Percentiles rank a stretch among this genome's conserved stretches.
Evolutionary conservation across 1,140 invertebrate species (phyloP).

Genomic region (Leptonema lineaticorne): DNA sequence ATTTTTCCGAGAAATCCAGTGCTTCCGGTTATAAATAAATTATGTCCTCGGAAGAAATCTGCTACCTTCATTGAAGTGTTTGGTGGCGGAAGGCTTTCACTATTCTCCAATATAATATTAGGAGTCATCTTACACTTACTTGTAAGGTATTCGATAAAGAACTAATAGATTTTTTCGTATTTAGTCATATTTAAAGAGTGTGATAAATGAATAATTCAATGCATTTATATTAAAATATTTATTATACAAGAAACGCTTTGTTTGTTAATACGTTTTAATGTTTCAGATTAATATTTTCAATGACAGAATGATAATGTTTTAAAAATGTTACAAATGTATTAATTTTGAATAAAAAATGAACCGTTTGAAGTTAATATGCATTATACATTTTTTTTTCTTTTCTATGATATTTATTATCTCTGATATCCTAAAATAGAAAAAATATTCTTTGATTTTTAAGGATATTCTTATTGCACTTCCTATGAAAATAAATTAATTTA

Average conservation of each 20-base stretch:
- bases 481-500: too few relatives aligned
- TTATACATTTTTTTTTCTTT: too few relatives aligned
- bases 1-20: slow-evolving; percentile 85
- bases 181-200: not conserved
- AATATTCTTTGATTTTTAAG: too few relatives aligned
- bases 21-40: slow-evolving; percentile 76
- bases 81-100: not conserved
- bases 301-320: too few relatives aligned
- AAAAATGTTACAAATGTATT: too few relatives aligned
- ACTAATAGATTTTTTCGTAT: not conserved
- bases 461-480: too few relatives aligned
- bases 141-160: too few relatives aligned
- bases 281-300: too few relatives aligned
- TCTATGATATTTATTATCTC: too few relatives aligned
- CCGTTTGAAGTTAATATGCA: too few relatives aligned
- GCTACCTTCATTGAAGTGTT: slow-evolving; percentile 54
- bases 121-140: not conserved
- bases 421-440: too few relatives aligned
- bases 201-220: not conserved
- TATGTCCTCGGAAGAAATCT: slow-evolving; percentile 68
- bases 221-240: not conserved
- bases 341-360: too few relatives aligned
- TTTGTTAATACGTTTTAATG: slow-evolving; percentile 14
- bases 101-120: not conserved
- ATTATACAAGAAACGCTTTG: not conserved